Evolutionary conservation across 2,888 invertebrate species (phyloP), one percentile per base, ranked within the genome.

Genomic region (Ophioninae sp.): DNA sequence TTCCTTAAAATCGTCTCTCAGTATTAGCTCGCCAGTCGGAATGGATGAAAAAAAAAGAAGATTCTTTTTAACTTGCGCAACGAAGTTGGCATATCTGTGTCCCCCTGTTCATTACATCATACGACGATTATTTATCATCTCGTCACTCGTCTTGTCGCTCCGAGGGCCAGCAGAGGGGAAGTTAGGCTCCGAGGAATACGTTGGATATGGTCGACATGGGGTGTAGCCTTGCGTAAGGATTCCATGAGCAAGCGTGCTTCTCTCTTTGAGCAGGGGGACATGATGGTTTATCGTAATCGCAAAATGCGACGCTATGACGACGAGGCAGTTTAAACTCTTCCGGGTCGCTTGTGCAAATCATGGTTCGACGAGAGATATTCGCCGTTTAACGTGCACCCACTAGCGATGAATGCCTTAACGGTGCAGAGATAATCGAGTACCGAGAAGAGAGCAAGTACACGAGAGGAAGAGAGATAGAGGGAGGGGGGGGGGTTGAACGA

Each of bases 371-470:
- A 73, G 79, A 73, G 73, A 85, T 86, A 85, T 85, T 82, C 83
- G 82, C 79, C 84, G 86, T 85, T 86, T 82, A 85, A 80, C 82
- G 81, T 77, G 72, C 67, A 81, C 76, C 67, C 85, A 61, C 85
- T 80, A 77, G 85, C 89, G 88, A 89, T 89, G 90, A 91, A 91
- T 89, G 91, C 90, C 88, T 90, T 89, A 91, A 91, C 90, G 90
- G 89, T 89, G 88, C 89, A 85, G 87, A 90, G 91, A 92, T 92
- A 91, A 91, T 90, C 91, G 89, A 88, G 89, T 89, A 88, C 89
- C 87, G 87, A 39, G 69, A 72, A 68, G 84, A 79, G 79, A 74
- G 57, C 30, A 67, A 62, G 72, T 73, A 23, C 59, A 80, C 41
- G 69, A 67, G 39, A 70, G 62, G 41, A 44, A 74, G 41, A 44